Evolutionary conservation across 2,888 invertebrate species (phyloP).

Genomic region (Pseudanteris insignis): DNA sequence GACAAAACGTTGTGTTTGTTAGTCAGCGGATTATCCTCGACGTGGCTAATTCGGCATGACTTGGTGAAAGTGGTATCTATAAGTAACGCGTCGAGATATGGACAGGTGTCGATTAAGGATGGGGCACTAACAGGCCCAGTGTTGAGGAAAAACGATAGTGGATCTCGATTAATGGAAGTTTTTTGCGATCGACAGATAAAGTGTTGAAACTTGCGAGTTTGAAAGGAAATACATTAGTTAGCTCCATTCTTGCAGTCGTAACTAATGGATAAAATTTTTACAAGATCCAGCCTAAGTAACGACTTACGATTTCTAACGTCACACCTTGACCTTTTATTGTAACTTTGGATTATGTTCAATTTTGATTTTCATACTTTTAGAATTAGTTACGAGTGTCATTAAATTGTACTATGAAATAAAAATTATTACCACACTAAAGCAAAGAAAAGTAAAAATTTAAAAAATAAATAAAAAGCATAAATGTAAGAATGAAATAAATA

Average conservation of each 20-base stretch:
- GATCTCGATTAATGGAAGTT: slow-evolving; percentile 40
- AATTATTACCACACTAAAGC: too few species aligned
- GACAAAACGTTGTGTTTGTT: slow-evolving; percentile 43
- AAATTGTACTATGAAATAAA: too few species aligned
- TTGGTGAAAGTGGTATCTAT: slow-evolving; percentile 26
- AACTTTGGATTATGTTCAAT: too few species aligned
- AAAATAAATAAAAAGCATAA: too few species aligned
- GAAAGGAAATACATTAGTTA: slow-evolving; percentile 24
- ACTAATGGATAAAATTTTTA: too few species aligned
- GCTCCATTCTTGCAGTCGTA: slow-evolving; percentile 7
- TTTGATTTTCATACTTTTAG: too few species aligned
- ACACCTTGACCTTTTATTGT: too few species aligned
- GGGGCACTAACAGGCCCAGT: slow-evolving; percentile 24
- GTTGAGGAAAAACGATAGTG: slow-evolving; percentile 16
- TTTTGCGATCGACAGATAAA: slow-evolving; percentile 18
- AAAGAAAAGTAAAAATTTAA: too few species aligned
- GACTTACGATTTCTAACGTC: too few species aligned
- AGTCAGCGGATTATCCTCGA: slow-evolving; percentile 38
- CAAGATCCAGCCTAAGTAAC: too few species aligned
- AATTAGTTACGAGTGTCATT: too few species aligned
- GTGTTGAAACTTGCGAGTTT: slow-evolving; percentile 11
- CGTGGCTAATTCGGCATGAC: slow-evolving; percentile 38
- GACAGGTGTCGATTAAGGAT: slow-evolving; percentile 47
- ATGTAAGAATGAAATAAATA: too few species aligned
- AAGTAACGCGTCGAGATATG: slow-evolving; percentile 15